A percentile compares a stretch with the other conserved stretches of the same genome.
These are phyloP conservation scores for Cecidostiba fungosa DNA, from an alignment of 2,888 invertebrate genomes.

Conservation along the genomic window DNA sequence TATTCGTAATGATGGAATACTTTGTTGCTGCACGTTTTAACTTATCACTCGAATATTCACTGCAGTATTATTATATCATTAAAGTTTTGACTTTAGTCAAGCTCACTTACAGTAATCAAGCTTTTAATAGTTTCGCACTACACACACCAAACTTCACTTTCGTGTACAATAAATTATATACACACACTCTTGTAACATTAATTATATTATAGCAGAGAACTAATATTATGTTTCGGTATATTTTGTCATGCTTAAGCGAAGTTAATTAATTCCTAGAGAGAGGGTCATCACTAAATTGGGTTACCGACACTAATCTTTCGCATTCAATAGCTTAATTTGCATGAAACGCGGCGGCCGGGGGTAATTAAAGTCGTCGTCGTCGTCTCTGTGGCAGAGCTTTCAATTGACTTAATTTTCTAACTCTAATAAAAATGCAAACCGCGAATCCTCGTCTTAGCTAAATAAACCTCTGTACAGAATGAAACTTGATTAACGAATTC, in stretches of 20 bases:
- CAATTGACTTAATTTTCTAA: constrained; percentile 62
- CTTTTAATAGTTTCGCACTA: neutral
- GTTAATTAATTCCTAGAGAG: constrained; percentile 42
- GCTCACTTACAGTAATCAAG: neutral
- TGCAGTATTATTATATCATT: neutral
- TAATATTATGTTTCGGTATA: constrained; percentile 16
- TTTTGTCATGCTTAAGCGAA: constrained; percentile 28
- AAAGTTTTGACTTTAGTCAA: too few species aligned
- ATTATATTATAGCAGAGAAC: neutral
- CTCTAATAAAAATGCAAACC: constrained; percentile 61
- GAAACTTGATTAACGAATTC: neutral
- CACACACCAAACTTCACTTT: neutral
- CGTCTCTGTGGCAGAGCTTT: constrained; percentile 48
- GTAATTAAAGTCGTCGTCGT: constrained; percentile 58
- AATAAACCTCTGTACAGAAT: constrained; percentile 24
- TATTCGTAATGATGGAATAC: neutral
- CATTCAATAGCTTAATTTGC: constrained; percentile 63
- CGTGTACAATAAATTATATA: neutral
- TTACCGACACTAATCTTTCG: constrained; percentile 59
- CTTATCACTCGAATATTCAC: neutral
- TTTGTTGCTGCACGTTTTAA: too few species aligned
- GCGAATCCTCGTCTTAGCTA: constrained; percentile 38
- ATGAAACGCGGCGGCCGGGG: constrained; percentile 52
- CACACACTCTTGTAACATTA: neutral
- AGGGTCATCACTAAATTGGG: constrained; percentile 49